phyloP scores from a whole-genome alignment of 1,140 invertebrate species.

The Caenorhabditis tropicalis region DNA sequence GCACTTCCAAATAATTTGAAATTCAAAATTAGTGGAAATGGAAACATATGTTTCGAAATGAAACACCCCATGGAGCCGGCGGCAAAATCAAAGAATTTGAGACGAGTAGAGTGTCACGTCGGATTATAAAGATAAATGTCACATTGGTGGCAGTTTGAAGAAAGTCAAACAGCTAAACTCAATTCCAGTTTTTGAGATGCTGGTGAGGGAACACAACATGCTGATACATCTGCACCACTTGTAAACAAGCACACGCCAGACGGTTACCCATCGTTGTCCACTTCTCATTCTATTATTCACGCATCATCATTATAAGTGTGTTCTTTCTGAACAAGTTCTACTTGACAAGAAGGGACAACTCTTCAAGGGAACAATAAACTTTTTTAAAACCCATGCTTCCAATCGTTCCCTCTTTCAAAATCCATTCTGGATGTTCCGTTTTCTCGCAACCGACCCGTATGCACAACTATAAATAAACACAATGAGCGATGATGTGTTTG shows the following conservation, averaged over 20 bases:
- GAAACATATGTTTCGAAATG: neutral
- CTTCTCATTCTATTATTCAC: conserved; percentile 30
- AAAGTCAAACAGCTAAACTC: neutral
- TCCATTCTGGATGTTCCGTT: neutral
- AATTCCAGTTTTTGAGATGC: neutral
- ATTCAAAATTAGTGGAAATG: too few relatives aligned
- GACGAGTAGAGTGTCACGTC: neutral
- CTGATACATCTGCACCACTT: conserved; percentile 22
- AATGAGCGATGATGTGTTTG: conserved; percentile 26
- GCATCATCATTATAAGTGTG: conserved; percentile 26
- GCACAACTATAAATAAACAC: conserved; percentile 27
- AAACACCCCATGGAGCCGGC: neutral
- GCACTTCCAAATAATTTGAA: too few relatives aligned
- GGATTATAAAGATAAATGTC: conserved; percentile 38
- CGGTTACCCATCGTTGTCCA: conserved; percentile 4
- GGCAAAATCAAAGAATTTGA: neutral
- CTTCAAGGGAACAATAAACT: too few relatives aligned
- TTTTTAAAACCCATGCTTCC: neutral
- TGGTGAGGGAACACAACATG: neutral
- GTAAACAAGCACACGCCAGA: conserved; percentile 31
- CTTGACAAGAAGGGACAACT: neutral
- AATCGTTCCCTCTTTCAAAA: neutral
- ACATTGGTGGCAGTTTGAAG: neutral
- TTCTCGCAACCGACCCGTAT: neutral
- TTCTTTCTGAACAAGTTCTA: neutral